Evolutionary conservation across 1,140 invertebrate species (phyloP).

Genomic region (Paracyclopina nana): DNA sequence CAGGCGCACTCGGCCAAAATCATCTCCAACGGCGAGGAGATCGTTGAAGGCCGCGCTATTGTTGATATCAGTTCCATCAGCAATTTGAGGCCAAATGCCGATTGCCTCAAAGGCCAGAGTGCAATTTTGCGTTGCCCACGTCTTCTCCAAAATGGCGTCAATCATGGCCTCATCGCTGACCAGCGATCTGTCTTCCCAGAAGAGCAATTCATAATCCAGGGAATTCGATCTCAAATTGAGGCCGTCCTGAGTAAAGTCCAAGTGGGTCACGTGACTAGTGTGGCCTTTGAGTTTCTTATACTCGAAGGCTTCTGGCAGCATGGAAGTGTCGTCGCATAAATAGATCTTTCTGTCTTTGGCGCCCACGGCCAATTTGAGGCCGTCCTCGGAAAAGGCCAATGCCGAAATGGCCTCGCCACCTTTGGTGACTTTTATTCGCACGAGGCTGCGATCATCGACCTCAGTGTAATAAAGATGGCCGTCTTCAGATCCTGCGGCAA

Average conservation of each 20-base stretch:
- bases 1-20: slow-evolving; percentile 70
- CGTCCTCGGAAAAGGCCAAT: neutral
- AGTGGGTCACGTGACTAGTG: slow-evolving; percentile 68
- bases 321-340: neutral
- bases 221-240: slow-evolving; percentile 67
- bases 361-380: neutral
- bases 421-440: too few relatives aligned
- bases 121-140: slow-evolving; percentile 60
- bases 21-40: slow-evolving; percentile 60
- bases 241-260: slow-evolving; percentile 72
- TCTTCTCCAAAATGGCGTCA: slow-evolving; percentile 38
- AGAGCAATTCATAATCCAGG: slow-evolving; percentile 72
- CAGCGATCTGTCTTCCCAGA: slow-evolving; percentile 67
- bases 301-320: neutral
- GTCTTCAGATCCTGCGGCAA: neutral
- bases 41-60: slow-evolving; percentile 35
- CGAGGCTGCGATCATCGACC: too few relatives aligned
- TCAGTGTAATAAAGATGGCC: neutral
- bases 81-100: slow-evolving; percentile 45
- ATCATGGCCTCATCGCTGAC: slow-evolving; percentile 45
- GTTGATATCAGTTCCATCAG: slow-evolving; percentile 22
- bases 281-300: slow-evolving; percentile 42
- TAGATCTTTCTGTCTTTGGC: neutral
- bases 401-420: neutral
- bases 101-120: slow-evolving; percentile 53